These are phyloP conservation scores for Aphrocallistes beatrix DNA, from an alignment of 37 sponge, comb jelly and placozoan genomes.

Conservation along the genomic window DNA sequence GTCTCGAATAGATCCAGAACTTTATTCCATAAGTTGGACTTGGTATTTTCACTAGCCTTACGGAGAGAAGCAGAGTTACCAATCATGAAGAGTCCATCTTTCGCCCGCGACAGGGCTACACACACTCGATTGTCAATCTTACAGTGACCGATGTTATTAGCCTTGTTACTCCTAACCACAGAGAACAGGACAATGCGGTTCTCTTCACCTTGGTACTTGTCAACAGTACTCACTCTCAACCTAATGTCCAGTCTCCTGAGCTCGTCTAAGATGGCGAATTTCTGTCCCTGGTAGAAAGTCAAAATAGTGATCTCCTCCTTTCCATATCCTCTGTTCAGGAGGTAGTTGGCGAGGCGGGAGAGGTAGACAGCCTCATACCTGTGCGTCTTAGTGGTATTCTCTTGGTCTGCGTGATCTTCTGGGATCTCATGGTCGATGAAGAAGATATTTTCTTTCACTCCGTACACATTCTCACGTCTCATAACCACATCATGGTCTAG, in stretches of 20 bases:
- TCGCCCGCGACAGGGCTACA: constrained; percentile 25
- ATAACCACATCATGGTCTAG: constrained; percentile 34
- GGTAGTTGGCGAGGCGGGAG: background rate
- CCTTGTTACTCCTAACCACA: constrained; percentile 20
- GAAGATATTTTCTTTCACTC: constrained; percentile 44
- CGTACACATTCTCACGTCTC: constrained; percentile 35
- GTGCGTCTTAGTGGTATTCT: background rate
- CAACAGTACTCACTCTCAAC: constrained; percentile 20
- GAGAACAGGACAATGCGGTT: constrained; percentile 23
- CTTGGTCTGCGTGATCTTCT: background rate
- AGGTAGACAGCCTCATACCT: background rate
- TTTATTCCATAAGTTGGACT: background rate
- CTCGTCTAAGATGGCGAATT: background rate
- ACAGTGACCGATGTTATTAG: constrained; percentile 1
- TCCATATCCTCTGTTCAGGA: background rate
- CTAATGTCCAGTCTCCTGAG: background rate
- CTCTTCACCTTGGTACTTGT: constrained; percentile 28
- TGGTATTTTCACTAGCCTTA: background rate
- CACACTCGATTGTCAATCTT: constrained; percentile 22
- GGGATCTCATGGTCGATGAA: constrained; percentile 19
- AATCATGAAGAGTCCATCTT: constrained; percentile 9
- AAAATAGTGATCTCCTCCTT: background rate
- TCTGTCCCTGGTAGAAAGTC: constrained; percentile 20
- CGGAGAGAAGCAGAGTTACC: background rate
- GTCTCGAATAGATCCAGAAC: background rate